phyloP scores from a whole-genome alignment of 2,113 vertebrate genomes.

The Ictalurus furcatus region DNA sequence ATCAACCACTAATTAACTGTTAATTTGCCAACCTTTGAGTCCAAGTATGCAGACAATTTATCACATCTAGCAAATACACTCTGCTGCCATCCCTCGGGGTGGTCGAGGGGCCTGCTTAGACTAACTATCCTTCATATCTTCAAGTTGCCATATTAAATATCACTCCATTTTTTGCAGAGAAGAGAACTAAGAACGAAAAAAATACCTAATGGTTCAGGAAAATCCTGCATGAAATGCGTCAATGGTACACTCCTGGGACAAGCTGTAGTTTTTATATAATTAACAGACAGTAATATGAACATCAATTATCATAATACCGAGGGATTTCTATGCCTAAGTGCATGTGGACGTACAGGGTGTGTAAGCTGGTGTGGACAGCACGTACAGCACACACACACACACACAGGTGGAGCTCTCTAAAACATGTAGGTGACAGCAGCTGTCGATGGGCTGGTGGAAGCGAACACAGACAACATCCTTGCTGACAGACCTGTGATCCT shows the following conservation, averaged over 20 bases:
- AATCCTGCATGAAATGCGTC: not conserved
- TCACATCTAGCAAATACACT: slow-evolving; percentile 69
- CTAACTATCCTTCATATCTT: slow-evolving; percentile 39
- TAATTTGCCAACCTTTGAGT: slow-evolving; percentile 79
- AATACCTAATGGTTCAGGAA: not conserved
- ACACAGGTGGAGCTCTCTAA: slow-evolving; percentile 69
- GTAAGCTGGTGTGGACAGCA: slow-evolving; percentile 31
- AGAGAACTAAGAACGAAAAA: not conserved
- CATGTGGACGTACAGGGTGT: slow-evolving; percentile 35
- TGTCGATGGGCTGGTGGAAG: slow-evolving; percentile 67
- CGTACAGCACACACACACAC: slow-evolving; percentile 30
- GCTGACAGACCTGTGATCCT: slow-evolving; percentile 69
- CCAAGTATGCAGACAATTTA: slow-evolving; percentile 78
- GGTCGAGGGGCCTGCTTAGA: slow-evolving; percentile 45
- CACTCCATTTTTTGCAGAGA: not conserved
- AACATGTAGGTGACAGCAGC: slow-evolving; percentile 73
- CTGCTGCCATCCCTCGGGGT: slow-evolving; percentile 61
- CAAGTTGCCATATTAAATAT: slow-evolving; percentile 26
- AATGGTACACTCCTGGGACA: not conserved
- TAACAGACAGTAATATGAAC: not conserved
- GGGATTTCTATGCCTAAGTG: slow-evolving; percentile 26
- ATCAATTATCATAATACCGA: slow-evolving; percentile 26
- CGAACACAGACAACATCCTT: slow-evolving; percentile 68
- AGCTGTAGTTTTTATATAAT: slow-evolving; percentile 5
- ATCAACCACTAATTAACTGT: slow-evolving; percentile 82